Evolutionary conservation across 2,888 invertebrate genomes (phyloP).

Genomic region (Fabriciana adippe): DNA sequence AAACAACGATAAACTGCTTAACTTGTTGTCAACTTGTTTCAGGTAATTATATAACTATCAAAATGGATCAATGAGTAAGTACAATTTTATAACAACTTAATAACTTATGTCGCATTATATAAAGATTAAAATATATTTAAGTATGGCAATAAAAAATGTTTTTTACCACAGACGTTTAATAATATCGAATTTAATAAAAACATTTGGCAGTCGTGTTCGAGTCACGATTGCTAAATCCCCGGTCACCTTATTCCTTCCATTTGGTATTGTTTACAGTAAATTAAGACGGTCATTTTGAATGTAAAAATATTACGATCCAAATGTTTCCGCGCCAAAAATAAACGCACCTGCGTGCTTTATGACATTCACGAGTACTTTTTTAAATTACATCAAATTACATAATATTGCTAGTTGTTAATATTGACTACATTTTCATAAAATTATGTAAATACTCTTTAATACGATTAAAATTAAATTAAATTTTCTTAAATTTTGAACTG

Average conservation of each 20-base stretch:
- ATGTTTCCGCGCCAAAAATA: conserved; percentile 37
- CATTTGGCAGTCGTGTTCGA: conserved; percentile 29
- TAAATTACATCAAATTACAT: not conserved
- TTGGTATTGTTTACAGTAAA: conserved; percentile 33
- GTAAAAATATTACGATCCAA: conserved; percentile 30
- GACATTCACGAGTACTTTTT: conserved; percentile 30
- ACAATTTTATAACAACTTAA: too few relatives aligned
- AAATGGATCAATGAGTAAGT: too few relatives aligned
- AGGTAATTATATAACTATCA: too few relatives aligned
- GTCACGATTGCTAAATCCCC: conserved; percentile 30
- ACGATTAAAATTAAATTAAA: too few relatives aligned
- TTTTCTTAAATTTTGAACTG: too few relatives aligned
- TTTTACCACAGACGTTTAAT: not conserved
- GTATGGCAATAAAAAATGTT: not conserved
- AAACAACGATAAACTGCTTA: too few relatives aligned
- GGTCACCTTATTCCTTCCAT: conserved; percentile 32
- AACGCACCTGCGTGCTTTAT: conserved; percentile 34
- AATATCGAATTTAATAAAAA: conserved; percentile 13
- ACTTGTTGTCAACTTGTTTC: too few relatives aligned
- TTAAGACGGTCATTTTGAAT: conserved; percentile 27
- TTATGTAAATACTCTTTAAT: too few relatives aligned
- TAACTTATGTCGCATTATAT: too few relatives aligned
- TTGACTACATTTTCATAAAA: too few relatives aligned
- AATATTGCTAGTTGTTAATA: not conserved
- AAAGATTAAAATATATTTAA: not conserved